Evolutionary conservation across 1,140 invertebrate genomes (phyloP).

Genomic region (Drosophila trapezifrons): DNA sequence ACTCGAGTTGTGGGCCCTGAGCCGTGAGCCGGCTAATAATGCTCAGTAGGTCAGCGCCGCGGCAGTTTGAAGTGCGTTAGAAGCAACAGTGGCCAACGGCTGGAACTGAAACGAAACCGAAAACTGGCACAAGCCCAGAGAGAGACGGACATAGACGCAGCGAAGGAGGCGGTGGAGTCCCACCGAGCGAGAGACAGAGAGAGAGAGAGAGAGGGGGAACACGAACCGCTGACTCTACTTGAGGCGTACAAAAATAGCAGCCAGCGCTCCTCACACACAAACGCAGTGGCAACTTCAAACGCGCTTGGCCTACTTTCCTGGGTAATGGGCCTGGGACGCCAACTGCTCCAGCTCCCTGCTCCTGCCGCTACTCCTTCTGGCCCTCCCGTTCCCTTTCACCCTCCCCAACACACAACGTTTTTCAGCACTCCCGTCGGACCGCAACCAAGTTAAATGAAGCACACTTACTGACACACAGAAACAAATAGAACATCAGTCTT

Average conservation of each 20-base stretch:
- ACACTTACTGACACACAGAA: constrained; percentile 27
- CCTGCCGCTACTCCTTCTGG: constrained; percentile 1
- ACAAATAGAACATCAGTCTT: neutral
- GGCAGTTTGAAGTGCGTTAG: constrained; percentile 73
- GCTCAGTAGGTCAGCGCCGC: constrained; percentile 75
- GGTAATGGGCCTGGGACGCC: constrained; percentile 73
- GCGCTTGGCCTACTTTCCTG: constrained; percentile 75
- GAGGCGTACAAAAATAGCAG: constrained; percentile 69
- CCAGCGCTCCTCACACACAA: constrained; percentile 25
- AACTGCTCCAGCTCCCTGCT: constrained; percentile 30
- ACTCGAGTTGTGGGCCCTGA: constrained; percentile 24
- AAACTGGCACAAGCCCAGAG: constrained; percentile 46
- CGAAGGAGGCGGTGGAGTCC: constrained; percentile 2
- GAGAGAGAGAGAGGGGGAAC: neutral
- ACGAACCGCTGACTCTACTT: constrained; percentile 58
- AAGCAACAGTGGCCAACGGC: constrained; percentile 76
- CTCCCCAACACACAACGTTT: constrained; percentile 18
- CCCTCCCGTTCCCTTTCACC: neutral
- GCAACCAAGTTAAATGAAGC: constrained; percentile 78
- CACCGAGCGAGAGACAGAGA: neutral
- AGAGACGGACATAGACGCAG: constrained; percentile 10
- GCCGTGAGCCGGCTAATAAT: constrained; percentile 73
- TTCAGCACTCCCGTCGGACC: constrained; percentile 53
- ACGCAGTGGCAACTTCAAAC: constrained; percentile 77
- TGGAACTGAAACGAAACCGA: constrained; percentile 36